Evolutionary conservation across 2,797 vertebrate species (phyloP).

Genomic region (Anomalospiza imberbis): DNA sequence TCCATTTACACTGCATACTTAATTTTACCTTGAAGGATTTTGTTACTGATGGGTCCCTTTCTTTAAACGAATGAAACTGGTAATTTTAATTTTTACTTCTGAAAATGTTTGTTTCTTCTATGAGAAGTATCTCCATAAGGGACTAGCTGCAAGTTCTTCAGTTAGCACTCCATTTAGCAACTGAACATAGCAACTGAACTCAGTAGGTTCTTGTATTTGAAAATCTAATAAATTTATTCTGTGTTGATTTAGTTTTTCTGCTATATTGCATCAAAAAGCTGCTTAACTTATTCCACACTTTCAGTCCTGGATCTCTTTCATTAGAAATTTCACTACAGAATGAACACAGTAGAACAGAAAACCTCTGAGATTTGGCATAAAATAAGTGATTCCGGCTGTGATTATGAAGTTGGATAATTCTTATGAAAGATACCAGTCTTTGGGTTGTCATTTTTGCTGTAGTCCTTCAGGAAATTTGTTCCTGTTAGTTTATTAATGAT

Average conservation of each 20-base stretch:
- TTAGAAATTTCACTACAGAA: not conserved
- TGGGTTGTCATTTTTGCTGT: not conserved
- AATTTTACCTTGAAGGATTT: not conserved
- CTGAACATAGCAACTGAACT: too few relatives aligned
- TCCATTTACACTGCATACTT: not conserved
- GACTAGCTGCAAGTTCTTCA: not conserved
- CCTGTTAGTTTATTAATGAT: not conserved
- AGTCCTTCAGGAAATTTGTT: not conserved
- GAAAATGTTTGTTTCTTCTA: not conserved
- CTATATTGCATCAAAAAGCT: not conserved
- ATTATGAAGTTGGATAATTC: not conserved
- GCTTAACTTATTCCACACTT: not conserved
- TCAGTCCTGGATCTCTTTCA: not conserved
- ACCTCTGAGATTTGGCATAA: not conserved
- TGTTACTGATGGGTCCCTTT: not conserved
- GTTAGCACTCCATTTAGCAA: not conserved
- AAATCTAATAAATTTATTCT: not conserved
- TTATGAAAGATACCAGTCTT: not conserved
- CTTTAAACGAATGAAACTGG: not conserved
- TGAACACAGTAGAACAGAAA: not conserved
- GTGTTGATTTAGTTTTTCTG: not conserved
- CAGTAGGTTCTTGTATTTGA: not conserved
- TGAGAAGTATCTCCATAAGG: not conserved
- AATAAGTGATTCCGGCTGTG: not conserved
- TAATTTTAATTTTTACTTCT: not conserved